Evolutionary conservation across 2,888 invertebrate genomes (phyloP), one percentile per base, ranked within the genome.

Genomic region (Sinelater perroti): DNA sequence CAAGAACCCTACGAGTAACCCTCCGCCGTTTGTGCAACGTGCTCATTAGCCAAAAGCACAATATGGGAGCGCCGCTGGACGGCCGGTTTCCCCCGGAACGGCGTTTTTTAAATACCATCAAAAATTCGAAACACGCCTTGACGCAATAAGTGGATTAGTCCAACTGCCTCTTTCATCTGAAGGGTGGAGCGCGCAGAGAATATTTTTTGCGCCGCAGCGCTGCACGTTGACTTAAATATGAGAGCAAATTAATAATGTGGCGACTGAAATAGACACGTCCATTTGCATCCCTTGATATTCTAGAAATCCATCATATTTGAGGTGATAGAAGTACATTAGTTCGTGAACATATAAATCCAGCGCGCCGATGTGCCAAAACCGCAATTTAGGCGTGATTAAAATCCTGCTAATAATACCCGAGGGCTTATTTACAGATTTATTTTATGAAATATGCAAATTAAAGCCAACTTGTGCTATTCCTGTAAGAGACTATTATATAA

Each of bases 71-170:
- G 8, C 28, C 30, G 10, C 6, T 10, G n/a, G 21, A 38, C 11
- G 38, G n/a, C 10, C 5, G 10, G 1, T 38, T 20, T 38, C 38
- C 10, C 21, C 11, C 21, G 38, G 38, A 18, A 38, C 20, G 10
- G 18, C 10, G 18, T 38, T 38, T 38, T 38, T 20, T 38, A 38
- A 38, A 38, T 18, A 38, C n/a, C 17, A 38, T 38, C 18, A 20
- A 38, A 38, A 38, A 38, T 38, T 38, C 38, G 10, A 38, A 38
- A 40, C 20, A 7, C 13, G 24, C 24, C 20, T 4, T 24, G 40
- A 40, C 40, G 40, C 13, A 40, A 26, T 13, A 26, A 40, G 24
- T 24, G 40, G 20, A 18, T 38, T 38, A 38, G 38, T 20, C 20
- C 10, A 38, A 38, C n/a, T 11, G 20, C 21, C 38, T 21, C 20